phyloP scores from a whole-genome alignment of 2,113 vertebrate genomes.

The Polypterus senegalus region DNA sequence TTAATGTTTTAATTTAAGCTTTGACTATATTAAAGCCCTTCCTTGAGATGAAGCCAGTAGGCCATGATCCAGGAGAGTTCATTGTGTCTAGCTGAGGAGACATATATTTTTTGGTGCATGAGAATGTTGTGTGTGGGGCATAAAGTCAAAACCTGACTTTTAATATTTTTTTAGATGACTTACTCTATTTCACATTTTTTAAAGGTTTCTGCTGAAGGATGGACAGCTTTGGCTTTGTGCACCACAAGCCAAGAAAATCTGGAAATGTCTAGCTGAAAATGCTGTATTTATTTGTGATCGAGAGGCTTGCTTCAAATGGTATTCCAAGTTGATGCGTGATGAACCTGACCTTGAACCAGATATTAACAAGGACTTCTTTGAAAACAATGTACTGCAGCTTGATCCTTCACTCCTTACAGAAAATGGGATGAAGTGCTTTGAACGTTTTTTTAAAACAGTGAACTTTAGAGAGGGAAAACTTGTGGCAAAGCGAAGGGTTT shows the following conservation, averaged over 20 bases:
- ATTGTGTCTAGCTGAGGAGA: too few species aligned
- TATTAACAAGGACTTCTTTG: conserved; percentile 76
- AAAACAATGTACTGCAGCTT: conserved; percentile 70
- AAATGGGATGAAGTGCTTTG: conserved; percentile 78
- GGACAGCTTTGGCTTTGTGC: conserved; percentile 70
- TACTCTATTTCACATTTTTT: conserved; percentile 29
- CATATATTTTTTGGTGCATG: too few species aligned
- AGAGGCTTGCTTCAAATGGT: conserved; percentile 74
- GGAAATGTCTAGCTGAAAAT: conserved; percentile 73
- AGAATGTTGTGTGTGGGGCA: too few species aligned
- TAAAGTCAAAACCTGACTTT: conserved; percentile 12
- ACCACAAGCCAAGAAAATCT: conserved; percentile 71
- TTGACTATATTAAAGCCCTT: too few species aligned
- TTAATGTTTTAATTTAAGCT: too few species aligned
- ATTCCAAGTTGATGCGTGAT: conserved; percentile 72
- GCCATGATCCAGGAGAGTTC: too few species aligned
- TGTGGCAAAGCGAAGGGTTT: conserved; percentile 64
- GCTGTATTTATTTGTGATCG: conserved; percentile 72
- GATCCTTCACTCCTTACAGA: conserved; percentile 72
- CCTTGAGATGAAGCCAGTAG: too few species aligned
- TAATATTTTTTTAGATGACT: conserved; percentile 17
- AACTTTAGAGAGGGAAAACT: conserved; percentile 72
- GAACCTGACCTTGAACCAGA: conserved; percentile 72
- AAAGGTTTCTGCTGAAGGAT: conserved; percentile 71
- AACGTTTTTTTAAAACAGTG: conserved; percentile 74